Conservation (phyloP, 2,888 invertebrate genomes). For the Polydrusus pterygomalis region DNA sequence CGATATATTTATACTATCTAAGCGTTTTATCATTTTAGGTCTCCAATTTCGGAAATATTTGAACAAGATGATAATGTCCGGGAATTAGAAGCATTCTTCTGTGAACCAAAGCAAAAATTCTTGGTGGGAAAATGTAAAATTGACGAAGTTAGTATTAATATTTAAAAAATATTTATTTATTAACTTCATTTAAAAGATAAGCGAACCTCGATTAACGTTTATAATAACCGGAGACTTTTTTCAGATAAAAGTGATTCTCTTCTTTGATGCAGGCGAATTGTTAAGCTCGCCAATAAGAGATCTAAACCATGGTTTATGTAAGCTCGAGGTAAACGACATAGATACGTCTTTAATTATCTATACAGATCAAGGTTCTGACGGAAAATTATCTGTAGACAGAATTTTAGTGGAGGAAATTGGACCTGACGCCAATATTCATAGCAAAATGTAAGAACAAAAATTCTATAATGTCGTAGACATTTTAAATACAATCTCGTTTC, state of each 20-base stretch:
- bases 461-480: no score
- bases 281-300: conserved; percentile 85
- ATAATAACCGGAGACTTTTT: conserved; percentile 24
- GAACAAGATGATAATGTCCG: conserved; percentile 73
- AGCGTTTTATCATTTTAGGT: conserved; percentile 22
- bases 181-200: not conserved
- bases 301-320: conserved; percentile 81
- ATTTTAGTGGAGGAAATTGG: conserved; percentile 83
- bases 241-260: conserved; percentile 78
- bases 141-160: conserved; percentile 73
- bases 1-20: not conserved
- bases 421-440: conserved; percentile 77
- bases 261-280: conserved; percentile 84
- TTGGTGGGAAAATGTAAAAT: conserved; percentile 77
- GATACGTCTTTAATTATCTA: conserved; percentile 78
- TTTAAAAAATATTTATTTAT: not conserved
- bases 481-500: no score
- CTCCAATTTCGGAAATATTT: conserved; percentile 47
- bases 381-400: conserved; percentile 82
- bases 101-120: conserved; percentile 79
- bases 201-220: no score
- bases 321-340: conserved; percentile 81
- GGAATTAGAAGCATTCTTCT: conserved; percentile 84
- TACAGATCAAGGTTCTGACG: conserved; percentile 81
- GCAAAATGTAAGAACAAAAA: conserved; percentile 75